A percentile compares a stretch with the other conserved stretches of the same genome.
Evolutionary conservation across 2,888 invertebrate species (phyloP).

Genomic region (Entomobrya multifasciata): DNA sequence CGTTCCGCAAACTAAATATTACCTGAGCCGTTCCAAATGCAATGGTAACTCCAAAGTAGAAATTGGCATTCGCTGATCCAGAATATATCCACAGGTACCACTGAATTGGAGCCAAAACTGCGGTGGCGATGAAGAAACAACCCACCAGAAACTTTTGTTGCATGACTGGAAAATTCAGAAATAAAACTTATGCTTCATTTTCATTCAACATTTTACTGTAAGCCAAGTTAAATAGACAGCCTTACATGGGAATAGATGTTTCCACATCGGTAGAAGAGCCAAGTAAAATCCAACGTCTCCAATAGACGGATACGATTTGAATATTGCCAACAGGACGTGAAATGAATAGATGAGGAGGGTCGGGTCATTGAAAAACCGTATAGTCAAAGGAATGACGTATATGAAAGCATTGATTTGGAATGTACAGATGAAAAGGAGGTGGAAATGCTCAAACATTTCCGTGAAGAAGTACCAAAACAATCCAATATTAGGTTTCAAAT

Average conservation of each 20-base stretch:
- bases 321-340: conserved; percentile 91
- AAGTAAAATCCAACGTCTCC: conserved; percentile 97
- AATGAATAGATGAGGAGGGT: conserved; percentile 90
- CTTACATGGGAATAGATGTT: conserved; percentile 93
- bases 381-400: conserved; percentile 93
- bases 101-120: conserved; percentile 95
- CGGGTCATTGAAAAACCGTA: conserved; percentile 90
- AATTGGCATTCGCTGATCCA: conserved; percentile 99
- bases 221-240: conserved; percentile 76
- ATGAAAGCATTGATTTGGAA: conserved; percentile 98
- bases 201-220: conserved; percentile 4
- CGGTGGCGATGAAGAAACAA: conserved; percentile 93
- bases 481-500: conserved; percentile 97
- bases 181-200: neutral
- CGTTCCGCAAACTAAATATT: neutral
- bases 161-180: conserved; percentile 86
- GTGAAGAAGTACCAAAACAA: conserved; percentile 99
- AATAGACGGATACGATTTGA: conserved; percentile 97
- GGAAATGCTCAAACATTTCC: conserved; percentile 99
- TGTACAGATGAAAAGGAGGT: conserved; percentile 95
- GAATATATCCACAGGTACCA: conserved; percentile 99
- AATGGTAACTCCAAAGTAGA: conserved; percentile 98
- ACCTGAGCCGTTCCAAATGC: conserved; percentile 85
- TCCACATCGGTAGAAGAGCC: conserved; percentile 94
- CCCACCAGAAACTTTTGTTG: conserved; percentile 96